A percentile compares a stretch with the other conserved stretches of the same genome.
These are phyloP conservation scores for Chrysomela aeneicollis DNA, from an alignment of 2,888 invertebrate genomes.

Conservation along the genomic window DNA sequence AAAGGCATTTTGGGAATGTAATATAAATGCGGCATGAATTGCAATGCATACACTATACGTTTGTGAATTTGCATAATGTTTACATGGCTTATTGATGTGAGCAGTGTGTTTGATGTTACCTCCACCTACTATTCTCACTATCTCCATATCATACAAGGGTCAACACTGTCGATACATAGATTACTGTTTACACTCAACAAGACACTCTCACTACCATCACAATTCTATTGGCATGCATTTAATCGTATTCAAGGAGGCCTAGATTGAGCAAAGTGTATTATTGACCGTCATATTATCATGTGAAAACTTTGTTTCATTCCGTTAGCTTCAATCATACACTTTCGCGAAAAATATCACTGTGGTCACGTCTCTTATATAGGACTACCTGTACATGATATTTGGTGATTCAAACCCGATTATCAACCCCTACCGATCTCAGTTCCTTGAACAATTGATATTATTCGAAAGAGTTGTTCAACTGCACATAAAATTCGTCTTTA, in stretches of 20 bases:
- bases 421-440: background rate
- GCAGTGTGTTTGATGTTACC: conserved; percentile 34
- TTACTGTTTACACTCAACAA: background rate
- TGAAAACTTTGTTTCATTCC: background rate
- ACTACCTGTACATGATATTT: background rate
- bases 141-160: conserved; percentile 2
- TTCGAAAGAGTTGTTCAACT: too few species aligned
- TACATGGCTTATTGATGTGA: conserved; percentile 22
- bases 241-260: background rate
- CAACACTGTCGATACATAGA: background rate
- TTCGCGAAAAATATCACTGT: background rate
- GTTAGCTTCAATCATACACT: background rate
- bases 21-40: conserved; percentile 11
- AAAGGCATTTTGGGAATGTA: background rate
- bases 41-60: background rate
- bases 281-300: background rate
- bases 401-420: background rate
- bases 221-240: background rate
- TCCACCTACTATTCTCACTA: conserved; percentile 11
- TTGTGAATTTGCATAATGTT: conserved; percentile 7
- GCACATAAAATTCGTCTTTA: too few species aligned
- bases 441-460: too few species aligned
- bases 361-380: background rate
- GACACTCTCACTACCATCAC: background rate
- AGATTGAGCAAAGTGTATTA: background rate